Percentiles rank a stretch among this genome's conserved stretches.
Evolutionary conservation across 2,888 invertebrate genomes (phyloP).

Genomic region (Drosophila limbata): DNA sequence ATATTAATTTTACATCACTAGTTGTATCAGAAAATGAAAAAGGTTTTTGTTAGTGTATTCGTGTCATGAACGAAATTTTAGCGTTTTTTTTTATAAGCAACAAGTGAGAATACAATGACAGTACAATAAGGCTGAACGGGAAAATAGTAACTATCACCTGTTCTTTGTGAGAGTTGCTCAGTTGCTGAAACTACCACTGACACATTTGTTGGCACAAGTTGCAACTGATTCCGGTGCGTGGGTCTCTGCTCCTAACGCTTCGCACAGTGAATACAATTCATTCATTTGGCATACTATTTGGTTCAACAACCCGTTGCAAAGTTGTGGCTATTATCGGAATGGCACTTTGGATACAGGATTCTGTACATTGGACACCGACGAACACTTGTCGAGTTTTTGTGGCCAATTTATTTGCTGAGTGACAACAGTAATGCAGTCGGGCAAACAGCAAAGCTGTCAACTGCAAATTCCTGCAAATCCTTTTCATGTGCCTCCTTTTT

Average conservation of each 20-base stretch:
- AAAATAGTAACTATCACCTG: not conserved
- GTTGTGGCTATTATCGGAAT: constrained; percentile 29
- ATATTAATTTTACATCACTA: too few species aligned
- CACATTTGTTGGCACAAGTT: constrained; percentile 23
- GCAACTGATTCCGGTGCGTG: constrained; percentile 52
- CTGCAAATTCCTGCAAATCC: constrained; percentile 28
- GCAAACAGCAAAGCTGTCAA: constrained; percentile 30
- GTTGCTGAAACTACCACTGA: constrained; percentile 1
- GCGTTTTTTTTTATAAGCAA: too few species aligned
- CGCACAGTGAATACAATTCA: constrained; percentile 53
- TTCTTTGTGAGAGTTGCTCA: not conserved
- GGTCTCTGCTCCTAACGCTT: constrained; percentile 60
- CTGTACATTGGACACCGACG: constrained; percentile 9
- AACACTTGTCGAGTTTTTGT: constrained; percentile 30
- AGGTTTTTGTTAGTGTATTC: too few species aligned
- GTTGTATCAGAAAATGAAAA: too few species aligned
- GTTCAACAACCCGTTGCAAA: constrained; percentile 53
- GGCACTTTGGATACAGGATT: constrained; percentile 22
- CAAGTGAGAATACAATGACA: too few species aligned
- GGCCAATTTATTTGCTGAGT: constrained; percentile 34
- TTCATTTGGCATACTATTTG: constrained; percentile 45
- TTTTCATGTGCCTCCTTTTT: constrained; percentile 11
- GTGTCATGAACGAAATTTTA: too few species aligned
- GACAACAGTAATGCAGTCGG: constrained; percentile 18
- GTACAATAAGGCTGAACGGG: too few species aligned